A percentile compares a stretch with the other conserved stretches of the same genome.
Evolutionary conservation across 2,797 vertebrate genomes (phyloP).

Genomic region (Sciaenops ocellatus): DNA sequence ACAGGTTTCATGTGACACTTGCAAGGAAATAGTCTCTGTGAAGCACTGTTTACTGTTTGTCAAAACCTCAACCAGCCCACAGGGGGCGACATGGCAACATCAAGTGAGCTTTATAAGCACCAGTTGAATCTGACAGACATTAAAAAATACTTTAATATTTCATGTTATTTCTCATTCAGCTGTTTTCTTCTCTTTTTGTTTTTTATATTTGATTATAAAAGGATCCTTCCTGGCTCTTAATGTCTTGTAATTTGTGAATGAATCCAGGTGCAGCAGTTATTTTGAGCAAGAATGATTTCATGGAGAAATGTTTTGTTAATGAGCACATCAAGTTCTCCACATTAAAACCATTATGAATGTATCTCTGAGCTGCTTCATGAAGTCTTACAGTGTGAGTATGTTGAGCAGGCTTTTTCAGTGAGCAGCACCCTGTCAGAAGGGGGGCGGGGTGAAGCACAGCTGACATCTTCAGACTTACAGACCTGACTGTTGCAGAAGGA

Average conservation of each 20-base stretch:
- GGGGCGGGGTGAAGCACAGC: slow-evolving; percentile 63
- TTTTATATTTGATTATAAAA: neutral
- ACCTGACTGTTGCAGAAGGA: slow-evolving; percentile 49
- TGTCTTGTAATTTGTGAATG: neutral
- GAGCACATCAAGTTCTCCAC: neutral
- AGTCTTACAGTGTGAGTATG: slow-evolving; percentile 6
- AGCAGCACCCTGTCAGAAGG: slow-evolving; percentile 37
- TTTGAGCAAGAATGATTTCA: neutral
- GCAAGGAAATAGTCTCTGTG: neutral
- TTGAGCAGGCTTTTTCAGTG: slow-evolving; percentile 24
- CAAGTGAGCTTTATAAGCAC: slow-evolving; percentile 4
- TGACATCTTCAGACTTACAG: slow-evolving; percentile 50
- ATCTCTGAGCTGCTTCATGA: neutral
- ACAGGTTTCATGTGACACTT: neutral
- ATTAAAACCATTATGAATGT: slow-evolving; percentile 1
- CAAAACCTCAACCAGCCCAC: slow-evolving; percentile 57
- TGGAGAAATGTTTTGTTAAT: neutral
- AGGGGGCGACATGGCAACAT: slow-evolving; percentile 79
- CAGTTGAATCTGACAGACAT: neutral
- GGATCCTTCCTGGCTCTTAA: neutral
- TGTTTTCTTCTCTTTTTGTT: neutral
- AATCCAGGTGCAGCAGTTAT: neutral
- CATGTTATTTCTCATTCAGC: neutral
- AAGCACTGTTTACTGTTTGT: neutral
- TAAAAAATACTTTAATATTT: neutral